Conservation (phyloP, 2,888 invertebrate species). For the Dioctria rufipes region DNA sequence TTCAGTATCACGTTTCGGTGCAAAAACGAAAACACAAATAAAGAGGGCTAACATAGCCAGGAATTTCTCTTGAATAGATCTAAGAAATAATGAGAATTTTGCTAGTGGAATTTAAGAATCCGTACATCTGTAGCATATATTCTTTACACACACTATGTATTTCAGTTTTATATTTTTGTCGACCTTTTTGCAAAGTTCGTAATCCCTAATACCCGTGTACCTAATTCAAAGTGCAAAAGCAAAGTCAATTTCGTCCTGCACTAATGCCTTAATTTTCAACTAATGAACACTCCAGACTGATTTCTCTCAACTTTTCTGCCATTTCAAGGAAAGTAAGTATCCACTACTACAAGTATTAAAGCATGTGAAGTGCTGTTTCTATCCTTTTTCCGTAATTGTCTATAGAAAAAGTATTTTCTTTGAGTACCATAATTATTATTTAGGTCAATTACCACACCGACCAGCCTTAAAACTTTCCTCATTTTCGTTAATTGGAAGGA, state of each 20-base stretch:
- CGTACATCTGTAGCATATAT: too few relatives aligned
- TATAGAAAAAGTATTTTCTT: slow-evolving; percentile 18
- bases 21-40: too few relatives aligned
- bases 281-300: slow-evolving; percentile 22
- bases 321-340: neutral
- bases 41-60: too few relatives aligned
- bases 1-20: too few relatives aligned
- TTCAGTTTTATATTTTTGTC: too few relatives aligned
- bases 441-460: slow-evolving; percentile 26
- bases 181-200: too few relatives aligned
- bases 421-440: slow-evolving; percentile 5
- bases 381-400: slow-evolving; percentile 13
- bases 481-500: slow-evolving; percentile 17
- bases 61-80: too few relatives aligned
- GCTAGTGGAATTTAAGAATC: too few relatives aligned
- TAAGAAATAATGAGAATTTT: too few relatives aligned
- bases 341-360: neutral
- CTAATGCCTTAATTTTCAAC: neutral
- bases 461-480: neutral
- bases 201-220: too few relatives aligned
- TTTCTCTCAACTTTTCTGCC: neutral
- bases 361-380: neutral
- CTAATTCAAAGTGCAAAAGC: neutral
- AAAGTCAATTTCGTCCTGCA: neutral
- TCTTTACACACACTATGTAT: too few relatives aligned